phyloP scores from a whole-genome alignment of 2,113 vertebrate species.

The Plotosus lineatus region DNA sequence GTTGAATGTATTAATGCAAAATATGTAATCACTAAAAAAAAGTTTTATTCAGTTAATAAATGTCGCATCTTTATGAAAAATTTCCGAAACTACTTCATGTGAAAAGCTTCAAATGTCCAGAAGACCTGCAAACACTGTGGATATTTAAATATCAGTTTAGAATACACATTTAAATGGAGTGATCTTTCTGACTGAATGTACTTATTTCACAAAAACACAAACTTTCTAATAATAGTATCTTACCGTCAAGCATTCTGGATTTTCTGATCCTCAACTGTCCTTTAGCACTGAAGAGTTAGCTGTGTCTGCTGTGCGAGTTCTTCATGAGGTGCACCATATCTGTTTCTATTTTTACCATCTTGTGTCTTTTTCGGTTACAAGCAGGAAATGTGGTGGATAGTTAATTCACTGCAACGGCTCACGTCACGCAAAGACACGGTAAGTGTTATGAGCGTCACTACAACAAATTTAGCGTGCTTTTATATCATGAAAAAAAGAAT shows the following conservation, averaged over 20 bases:
- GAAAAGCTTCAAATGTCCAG: background rate
- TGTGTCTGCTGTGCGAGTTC: constrained; percentile 41
- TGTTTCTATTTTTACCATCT: constrained; percentile 68
- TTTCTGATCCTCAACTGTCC: constrained; percentile 9
- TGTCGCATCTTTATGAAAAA: background rate
- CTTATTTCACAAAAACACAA: background rate
- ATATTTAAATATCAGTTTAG: background rate
- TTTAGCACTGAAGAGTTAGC: constrained; percentile 15
- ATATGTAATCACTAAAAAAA: background rate
- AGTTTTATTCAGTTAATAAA: background rate
- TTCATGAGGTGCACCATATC: constrained; percentile 27
- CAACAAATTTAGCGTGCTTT: background rate
- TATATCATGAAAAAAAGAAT: background rate
- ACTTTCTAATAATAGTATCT: constrained; percentile 7
- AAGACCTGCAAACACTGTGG: background rate
- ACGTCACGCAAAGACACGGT: constrained; percentile 42
- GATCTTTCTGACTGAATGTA: background rate
- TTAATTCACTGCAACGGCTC: constrained; percentile 59
- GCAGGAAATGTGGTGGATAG: constrained; percentile 71
- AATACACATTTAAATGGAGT: background rate
- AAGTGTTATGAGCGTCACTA: constrained; percentile 1
- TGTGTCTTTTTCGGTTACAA: constrained; percentile 73
- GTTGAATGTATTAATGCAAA: background rate
- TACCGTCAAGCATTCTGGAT: background rate
- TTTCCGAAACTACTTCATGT: background rate